A percentile compares a stretch with the other conserved stretches of the same genome.
These are phyloP conservation scores for Nibea coibor DNA, from an alignment of 2,113 vertebrate species.

Conservation along the genomic window DNA sequence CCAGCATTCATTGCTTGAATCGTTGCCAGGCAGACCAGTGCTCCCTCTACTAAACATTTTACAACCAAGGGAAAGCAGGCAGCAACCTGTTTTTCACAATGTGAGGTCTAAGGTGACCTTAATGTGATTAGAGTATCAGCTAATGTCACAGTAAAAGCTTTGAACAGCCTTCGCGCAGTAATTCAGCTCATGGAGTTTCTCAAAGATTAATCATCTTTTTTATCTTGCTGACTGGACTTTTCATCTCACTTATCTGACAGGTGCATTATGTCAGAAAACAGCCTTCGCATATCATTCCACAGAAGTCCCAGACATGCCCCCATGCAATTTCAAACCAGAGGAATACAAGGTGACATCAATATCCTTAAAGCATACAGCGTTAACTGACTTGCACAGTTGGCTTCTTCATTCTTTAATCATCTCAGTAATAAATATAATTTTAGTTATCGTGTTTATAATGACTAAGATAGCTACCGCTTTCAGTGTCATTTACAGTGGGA, in stretches of 20 bases:
- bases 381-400: not conserved
- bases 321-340: constrained; percentile 88
- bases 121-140: not conserved
- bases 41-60: not conserved
- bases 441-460: not conserved
- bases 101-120: constrained; percentile 1
- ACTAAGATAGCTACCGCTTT: too few species aligned
- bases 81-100: constrained; percentile 13
- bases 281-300: constrained; percentile 59
- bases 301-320: constrained; percentile 86
- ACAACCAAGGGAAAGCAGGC: not conserved
- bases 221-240: not conserved
- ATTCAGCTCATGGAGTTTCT: not conserved
- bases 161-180: not conserved
- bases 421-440: not conserved
- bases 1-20: not conserved
- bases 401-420: not conserved
- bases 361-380: not conserved
- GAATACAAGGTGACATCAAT: constrained; percentile 85
- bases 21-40: not conserved
- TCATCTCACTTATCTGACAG: constrained; percentile 59
- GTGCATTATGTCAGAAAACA: constrained; percentile 79
- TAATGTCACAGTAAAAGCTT: constrained; percentile 8
- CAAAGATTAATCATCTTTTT: not conserved
- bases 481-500: not conserved